Base-by-base conservation (phyloP, 2,113 vertebrate species). In the Saiga tatarica region DNA sequence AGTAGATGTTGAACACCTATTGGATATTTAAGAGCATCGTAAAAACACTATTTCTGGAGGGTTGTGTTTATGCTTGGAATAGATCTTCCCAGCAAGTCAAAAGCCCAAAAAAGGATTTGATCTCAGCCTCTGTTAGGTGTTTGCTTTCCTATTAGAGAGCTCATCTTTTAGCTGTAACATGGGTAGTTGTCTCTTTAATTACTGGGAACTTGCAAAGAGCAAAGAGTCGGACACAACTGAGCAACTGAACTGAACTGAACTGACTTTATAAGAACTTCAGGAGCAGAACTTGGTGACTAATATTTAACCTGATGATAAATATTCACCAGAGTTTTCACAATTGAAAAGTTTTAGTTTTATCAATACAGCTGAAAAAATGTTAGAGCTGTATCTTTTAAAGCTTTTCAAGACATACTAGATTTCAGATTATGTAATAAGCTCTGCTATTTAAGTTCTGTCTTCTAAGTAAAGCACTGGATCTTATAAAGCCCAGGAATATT, bases 11-110 rank as follows among this genome's bases (percentile, higher is more conserved):
- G 91, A 97, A 85, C 52, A 97, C 88, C 86, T 87, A 95, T 94
- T 93, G 97, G 94, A 91, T 74, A 87, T 96, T 97, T 97, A 96
- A 95, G 91, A 95, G 95, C 93, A 85, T 87, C 82, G 76, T 97
- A 97, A 98, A 98, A 97, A 89, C 67, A 26, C 88, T 59, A 30
- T 85, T 79, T 96, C 86, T 94, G 88, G 60, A 93, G 94, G 47
- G 39, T 5, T 91, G 55, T 97, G 85, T 91, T 97, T 95, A 95
- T 94, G 26, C n/a, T 94, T 47, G 50, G 74, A 94, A 93, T 96
- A 96, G 92, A 97, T 98, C 82, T 96, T 62, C n/a, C 53, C 28
- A 26, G 88, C 60, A 94, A 97, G 84, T 59, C 76, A 94, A 97
- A 95, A 96, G 90, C 42, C 76, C 85, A 74, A 82, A 88, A 90